phyloP scores from a whole-genome alignment of 2,113 vertebrate species.

The Emberiza fucata region DNA sequence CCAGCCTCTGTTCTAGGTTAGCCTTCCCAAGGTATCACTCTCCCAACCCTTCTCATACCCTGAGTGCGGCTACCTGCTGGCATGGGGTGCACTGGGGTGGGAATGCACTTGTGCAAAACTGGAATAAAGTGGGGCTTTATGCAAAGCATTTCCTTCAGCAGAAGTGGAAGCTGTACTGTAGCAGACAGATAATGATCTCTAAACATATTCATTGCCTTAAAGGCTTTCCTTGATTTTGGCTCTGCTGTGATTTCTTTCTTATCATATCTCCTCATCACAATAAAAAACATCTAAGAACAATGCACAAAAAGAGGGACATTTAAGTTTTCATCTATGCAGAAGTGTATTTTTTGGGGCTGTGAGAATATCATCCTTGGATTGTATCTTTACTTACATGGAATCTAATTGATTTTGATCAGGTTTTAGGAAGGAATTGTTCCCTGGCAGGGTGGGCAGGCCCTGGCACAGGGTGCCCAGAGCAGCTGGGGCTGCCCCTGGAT shows the following conservation, averaged over 20 bases:
- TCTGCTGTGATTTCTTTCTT: slow-evolving; percentile 30
- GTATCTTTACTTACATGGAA: neutral
- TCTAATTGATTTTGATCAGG: neutral
- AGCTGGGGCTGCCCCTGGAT: neutral
- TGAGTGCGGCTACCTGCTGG: neutral
- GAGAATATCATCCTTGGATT: neutral
- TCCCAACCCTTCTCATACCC: slow-evolving; percentile 30
- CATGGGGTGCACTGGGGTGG: slow-evolving; percentile 1
- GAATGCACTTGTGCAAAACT: neutral
- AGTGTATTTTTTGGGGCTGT: neutral
- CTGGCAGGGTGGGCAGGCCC: neutral
- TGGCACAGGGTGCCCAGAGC: neutral
- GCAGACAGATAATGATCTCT: neutral
- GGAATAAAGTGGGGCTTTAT: neutral
- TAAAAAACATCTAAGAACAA: slow-evolving; percentile 11
- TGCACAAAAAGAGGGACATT: neutral
- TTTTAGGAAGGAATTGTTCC: neutral
- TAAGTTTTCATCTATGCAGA: neutral
- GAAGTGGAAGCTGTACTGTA: neutral
- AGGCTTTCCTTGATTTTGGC: neutral
- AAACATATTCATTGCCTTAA: neutral
- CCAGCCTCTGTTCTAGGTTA: neutral
- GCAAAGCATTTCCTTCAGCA: neutral
- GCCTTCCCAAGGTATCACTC: neutral
- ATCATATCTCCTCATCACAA: neutral